A percentile compares a stretch with the other conserved stretches of the same genome.
phyloP scores from a whole-genome alignment of 2,888 invertebrate genomes.

The Piscicola geometra region DNA sequence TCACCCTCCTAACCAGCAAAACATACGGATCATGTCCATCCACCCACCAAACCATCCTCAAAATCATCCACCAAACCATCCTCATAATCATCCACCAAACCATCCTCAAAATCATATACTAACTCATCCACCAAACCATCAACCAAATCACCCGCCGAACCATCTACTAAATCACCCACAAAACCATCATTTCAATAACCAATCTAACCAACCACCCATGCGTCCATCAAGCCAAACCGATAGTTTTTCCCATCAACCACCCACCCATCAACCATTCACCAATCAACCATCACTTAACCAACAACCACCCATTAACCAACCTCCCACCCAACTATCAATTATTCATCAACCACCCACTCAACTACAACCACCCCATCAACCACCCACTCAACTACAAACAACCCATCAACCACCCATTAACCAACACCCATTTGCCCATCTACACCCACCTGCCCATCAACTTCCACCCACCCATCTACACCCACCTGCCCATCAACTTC shows the following conservation, averaged over 20 bases:
- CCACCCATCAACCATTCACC: background rate
- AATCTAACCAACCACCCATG: too few species aligned
- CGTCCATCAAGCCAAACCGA: background rate
- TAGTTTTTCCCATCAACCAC: background rate
- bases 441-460: background rate
- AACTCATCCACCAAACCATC: too few species aligned
- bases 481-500: background rate
- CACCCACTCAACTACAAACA: background rate
- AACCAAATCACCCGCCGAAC: too few species aligned
- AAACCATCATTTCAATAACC: too few species aligned
- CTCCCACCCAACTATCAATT: background rate
- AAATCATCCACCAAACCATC: too few species aligned
- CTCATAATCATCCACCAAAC: too few species aligned
- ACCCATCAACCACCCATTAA: background rate
- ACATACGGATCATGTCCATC: too few species aligned
- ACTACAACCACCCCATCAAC: background rate
- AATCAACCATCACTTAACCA: too few species aligned
- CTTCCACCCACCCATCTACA: background rate
- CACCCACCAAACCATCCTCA: too few species aligned
- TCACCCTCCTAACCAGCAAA: too few species aligned
- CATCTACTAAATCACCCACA: too few species aligned
- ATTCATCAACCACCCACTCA: background rate
- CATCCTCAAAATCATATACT: too few species aligned
- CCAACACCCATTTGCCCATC: background rate
- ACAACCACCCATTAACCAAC: background rate